Evolutionary conservation across 2,113 vertebrate species (phyloP).

Genomic region (Euleptes europaea): DNA sequence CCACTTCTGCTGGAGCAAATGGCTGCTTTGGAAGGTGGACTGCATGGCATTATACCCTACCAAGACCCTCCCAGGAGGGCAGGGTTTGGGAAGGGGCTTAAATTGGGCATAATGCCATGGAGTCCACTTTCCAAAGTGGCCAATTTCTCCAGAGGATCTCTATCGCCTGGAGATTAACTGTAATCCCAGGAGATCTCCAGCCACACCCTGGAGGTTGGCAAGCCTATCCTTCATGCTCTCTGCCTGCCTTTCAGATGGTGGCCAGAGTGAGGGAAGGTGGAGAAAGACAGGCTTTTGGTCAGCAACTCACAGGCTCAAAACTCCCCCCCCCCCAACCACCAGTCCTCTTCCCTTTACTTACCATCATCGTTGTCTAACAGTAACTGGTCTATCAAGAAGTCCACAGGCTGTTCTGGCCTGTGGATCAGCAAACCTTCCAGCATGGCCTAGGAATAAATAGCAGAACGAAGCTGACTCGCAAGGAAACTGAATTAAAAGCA

Average conservation of each 20-base stretch:
- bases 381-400: constrained; percentile 83
- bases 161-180: no score
- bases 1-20: no score
- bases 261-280: not conserved
- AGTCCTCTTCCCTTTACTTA: constrained; percentile 52
- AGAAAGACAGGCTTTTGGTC: not conserved
- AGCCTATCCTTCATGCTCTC: not conserved
- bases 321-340: not conserved
- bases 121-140: no score
- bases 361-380: constrained; percentile 74
- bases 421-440: constrained; percentile 84
- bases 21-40: no score
- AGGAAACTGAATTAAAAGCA: not conserved
- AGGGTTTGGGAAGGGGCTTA: no score
- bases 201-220: not conserved
- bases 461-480: constrained; percentile 9
- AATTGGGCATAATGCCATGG: no score
- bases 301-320: no score
- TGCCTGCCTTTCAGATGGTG: not conserved
- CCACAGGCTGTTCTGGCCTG: constrained; percentile 84
- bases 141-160: no score
- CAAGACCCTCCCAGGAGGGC: no score
- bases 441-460: constrained; percentile 78
- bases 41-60: no score
- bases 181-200: no score